Percentiles rank a stretch among this genome's conserved stretches.
Conservation (phyloP, 2,113 vertebrate genomes). For the Poeciliopsis turrubarensis region DNA sequence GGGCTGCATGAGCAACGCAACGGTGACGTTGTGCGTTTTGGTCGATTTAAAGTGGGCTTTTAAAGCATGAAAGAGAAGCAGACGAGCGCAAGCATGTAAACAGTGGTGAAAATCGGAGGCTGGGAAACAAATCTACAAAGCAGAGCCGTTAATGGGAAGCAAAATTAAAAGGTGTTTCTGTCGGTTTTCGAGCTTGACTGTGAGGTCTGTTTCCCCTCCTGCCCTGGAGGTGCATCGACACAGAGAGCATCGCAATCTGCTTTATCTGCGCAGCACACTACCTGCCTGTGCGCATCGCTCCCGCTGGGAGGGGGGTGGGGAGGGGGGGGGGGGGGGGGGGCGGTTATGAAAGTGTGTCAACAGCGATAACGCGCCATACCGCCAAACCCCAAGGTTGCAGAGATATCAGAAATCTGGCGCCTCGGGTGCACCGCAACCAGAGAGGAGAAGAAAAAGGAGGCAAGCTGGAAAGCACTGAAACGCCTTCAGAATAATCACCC, state of each 20-base stretch:
- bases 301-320: too few relatives aligned
- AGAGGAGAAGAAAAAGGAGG: constrained; percentile 5
- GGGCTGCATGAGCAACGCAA: constrained; percentile 1
- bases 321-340: constrained; percentile 23
- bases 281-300: constrained; percentile 42
- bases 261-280: constrained; percentile 51
- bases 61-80: neutral
- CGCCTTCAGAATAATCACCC: constrained; percentile 35
- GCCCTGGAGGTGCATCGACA: constrained; percentile 34
- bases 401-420: constrained; percentile 59
- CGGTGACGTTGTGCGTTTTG: neutral
- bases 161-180: constrained; percentile 34
- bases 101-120: too few relatives aligned
- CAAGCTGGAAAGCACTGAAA: constrained; percentile 22
- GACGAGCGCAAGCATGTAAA: neutral
- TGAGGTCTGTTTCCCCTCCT: constrained; percentile 35
- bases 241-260: constrained; percentile 36
- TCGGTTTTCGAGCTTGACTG: constrained; percentile 26
- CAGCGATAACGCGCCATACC: constrained; percentile 57
- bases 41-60: neutral
- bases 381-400: constrained; percentile 39
- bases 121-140: constrained; percentile 2
- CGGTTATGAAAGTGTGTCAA: constrained; percentile 59
- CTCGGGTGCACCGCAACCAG: constrained; percentile 38
- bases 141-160: constrained; percentile 17